These are phyloP conservation scores for Procapra przewalskii DNA, from an alignment of 2,113 vertebrate species.

Conservation along the genomic window DNA sequence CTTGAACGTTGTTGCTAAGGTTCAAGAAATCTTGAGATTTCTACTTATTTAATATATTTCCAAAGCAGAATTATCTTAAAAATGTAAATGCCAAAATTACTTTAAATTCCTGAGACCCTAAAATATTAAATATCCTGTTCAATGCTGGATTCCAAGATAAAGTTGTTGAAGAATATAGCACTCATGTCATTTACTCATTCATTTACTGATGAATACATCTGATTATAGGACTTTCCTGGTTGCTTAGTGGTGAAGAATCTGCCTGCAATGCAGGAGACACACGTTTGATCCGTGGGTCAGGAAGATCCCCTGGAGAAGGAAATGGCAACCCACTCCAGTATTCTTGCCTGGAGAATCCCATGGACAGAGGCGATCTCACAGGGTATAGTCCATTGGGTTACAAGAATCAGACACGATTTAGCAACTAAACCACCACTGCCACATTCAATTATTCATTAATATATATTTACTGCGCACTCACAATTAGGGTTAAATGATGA, in stretches of 20 bases:
- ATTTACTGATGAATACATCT: neutral
- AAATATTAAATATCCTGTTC: neutral
- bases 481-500: neutral
- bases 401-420: neutral
- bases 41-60: neutral
- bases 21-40: neutral
- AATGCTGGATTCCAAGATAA: neutral
- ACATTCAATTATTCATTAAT: neutral
- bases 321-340: neutral
- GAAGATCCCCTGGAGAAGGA: neutral
- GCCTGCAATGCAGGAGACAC: neutral
- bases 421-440: neutral
- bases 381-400: neutral
- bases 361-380: neutral
- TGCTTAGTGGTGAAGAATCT: neutral
- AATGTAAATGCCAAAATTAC: neutral
- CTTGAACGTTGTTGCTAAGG: neutral
- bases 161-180: neutral
- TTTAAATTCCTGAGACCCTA: neutral
- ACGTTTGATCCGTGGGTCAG: neutral
- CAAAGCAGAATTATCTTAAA: conserved; percentile 10
- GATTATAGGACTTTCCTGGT: neutral
- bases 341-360: neutral
- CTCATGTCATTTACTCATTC: neutral
- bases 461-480: neutral